Conservation (phyloP, 2,113 vertebrate species). For the Hypanus sabinus region DNA sequence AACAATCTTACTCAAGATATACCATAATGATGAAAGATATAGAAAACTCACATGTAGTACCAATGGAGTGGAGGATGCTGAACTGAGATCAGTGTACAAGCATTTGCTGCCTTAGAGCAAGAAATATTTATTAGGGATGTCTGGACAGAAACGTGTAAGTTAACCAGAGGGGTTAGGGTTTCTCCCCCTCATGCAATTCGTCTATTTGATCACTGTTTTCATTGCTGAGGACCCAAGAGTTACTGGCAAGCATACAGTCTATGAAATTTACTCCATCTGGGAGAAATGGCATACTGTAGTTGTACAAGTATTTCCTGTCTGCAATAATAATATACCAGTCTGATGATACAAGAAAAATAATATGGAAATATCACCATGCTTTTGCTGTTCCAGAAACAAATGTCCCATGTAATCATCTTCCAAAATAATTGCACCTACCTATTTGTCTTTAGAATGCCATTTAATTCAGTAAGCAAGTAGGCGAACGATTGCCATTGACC, state of each 20-base stretch:
- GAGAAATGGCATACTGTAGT: not conserved
- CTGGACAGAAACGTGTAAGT: not conserved
- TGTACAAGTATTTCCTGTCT: not conserved
- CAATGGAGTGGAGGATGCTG: not conserved
- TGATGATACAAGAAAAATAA: not conserved
- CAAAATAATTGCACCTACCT: not conserved
- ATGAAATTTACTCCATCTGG: not conserved
- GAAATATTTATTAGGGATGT: not conserved
- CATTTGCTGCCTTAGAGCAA: not conserved
- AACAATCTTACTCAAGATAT: not conserved
- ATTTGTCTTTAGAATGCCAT: not conserved
- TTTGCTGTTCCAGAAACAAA: not conserved
- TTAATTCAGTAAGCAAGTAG: not conserved
- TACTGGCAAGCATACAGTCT: not conserved
- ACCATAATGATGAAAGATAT: not conserved
- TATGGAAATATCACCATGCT: not conserved
- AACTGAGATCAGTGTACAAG: not conserved
- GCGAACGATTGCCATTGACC: not conserved
- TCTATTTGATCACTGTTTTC: not conserved
- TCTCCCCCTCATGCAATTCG: not conserved
- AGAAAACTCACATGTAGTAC: not conserved
- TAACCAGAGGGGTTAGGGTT: not conserved
- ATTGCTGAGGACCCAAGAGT: not conserved
- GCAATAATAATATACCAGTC: not conserved
- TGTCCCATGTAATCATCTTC: too few species aligned